phyloP scores from a whole-genome alignment of 2,888 invertebrate species.

The Hirudinaria manillensis region DNA sequence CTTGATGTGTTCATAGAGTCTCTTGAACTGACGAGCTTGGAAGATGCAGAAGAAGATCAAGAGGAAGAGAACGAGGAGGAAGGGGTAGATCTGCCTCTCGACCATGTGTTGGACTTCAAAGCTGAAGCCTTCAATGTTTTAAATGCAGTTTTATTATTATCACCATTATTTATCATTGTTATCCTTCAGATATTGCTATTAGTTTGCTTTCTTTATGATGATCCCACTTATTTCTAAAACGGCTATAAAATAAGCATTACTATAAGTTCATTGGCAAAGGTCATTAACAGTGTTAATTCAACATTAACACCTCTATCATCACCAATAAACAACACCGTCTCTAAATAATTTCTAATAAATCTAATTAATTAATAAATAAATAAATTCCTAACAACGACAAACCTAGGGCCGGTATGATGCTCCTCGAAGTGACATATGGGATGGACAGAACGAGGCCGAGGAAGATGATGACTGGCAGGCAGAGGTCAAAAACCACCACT shows the following conservation, averaged over 20 bases:
- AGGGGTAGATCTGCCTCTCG: slow-evolving; percentile 80
- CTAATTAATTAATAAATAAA: too few relatives aligned
- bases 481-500: slow-evolving; percentile 76
- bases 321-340: too few relatives aligned
- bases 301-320: too few relatives aligned
- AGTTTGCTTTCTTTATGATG: background rate
- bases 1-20: slow-evolving; percentile 93
- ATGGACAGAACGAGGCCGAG: slow-evolving; percentile 82
- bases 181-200: background rate
- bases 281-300: too few relatives aligned
- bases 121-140: slow-evolving; percentile 48
- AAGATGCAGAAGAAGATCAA: slow-evolving; percentile 69
- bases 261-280: too few relatives aligned
- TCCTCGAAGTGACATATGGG: slow-evolving; percentile 84
- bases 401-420: slow-evolving; percentile 57
- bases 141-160: background rate
- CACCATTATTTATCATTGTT: background rate
- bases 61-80: slow-evolving; percentile 69
- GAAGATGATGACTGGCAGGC: slow-evolving; percentile 79
- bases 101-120: slow-evolving; percentile 65
- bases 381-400: background rate
- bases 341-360: too few relatives aligned
- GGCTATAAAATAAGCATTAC: too few relatives aligned
- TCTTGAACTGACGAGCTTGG: slow-evolving; percentile 85
- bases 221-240: too few relatives aligned